Evolutionary conservation across 1,140 invertebrate genomes (phyloP).

Genomic region (Hestina assimilis): DNA sequence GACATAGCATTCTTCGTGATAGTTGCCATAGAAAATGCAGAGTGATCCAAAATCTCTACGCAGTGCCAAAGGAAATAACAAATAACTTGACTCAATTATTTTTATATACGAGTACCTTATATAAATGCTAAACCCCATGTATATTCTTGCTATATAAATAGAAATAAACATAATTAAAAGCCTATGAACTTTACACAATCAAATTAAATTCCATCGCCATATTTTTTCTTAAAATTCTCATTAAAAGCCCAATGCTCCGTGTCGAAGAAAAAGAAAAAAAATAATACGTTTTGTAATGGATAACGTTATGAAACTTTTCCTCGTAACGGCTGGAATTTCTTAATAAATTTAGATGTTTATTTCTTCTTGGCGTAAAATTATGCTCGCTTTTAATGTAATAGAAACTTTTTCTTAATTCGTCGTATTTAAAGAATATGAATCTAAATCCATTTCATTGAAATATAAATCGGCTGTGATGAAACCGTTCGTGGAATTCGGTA

Average conservation of each 20-base stretch:
- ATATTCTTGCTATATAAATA: not conserved
- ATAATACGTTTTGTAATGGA: constrained; percentile 8
- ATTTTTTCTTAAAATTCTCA: not conserved
- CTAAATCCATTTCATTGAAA: too few relatives aligned
- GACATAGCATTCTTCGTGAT: too few relatives aligned
- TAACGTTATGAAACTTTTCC: constrained; percentile 2
- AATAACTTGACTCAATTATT: too few relatives aligned
- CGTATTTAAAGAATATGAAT: too few relatives aligned
- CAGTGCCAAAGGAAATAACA: too few relatives aligned
- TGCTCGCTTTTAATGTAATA: not conserved
- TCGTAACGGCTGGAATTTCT: constrained; percentile 1
- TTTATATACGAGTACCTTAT: too few relatives aligned
- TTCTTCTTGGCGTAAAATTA: not conserved
- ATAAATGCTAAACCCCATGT: too few relatives aligned
- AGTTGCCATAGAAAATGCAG: too few relatives aligned
- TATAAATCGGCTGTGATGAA: too few relatives aligned
- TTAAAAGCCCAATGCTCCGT: not conserved
- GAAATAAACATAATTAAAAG: not conserved
- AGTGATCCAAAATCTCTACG: too few relatives aligned
- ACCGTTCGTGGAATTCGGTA: too few relatives aligned
- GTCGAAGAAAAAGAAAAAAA: not conserved
- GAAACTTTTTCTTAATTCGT: not conserved
- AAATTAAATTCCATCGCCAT: not conserved
- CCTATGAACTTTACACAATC: not conserved
- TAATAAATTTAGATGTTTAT: constrained; percentile 8